Percentiles rank a stretch among this genome's conserved stretches.
Conservation (phyloP, 2,797 vertebrate genomes). For the Lepus oiostolus region DNA sequence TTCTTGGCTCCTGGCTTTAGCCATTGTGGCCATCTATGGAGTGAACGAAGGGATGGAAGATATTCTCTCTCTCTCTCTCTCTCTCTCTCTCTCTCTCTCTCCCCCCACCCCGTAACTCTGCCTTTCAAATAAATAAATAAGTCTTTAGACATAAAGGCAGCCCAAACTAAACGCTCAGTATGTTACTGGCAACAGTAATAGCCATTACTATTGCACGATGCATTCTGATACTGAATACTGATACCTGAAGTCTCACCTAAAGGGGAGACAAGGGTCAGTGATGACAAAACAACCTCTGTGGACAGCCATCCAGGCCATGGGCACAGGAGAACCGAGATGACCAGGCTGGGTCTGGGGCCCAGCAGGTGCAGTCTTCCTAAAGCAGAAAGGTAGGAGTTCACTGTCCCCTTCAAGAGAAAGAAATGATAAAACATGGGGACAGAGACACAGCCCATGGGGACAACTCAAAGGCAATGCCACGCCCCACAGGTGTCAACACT, state of each 20-base stretch:
- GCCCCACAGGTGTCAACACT: not conserved
- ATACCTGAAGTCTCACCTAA: not conserved
- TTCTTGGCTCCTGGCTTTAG: no score
- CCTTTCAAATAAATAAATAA: no score
- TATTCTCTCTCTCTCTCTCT: no score
- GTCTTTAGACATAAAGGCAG: not conserved
- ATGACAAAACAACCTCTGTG: not conserved
- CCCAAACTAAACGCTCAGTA: not conserved
- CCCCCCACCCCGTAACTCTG: no score
- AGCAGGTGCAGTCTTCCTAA: not conserved
- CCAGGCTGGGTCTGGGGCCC: rapidly evolving
- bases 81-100: no score
- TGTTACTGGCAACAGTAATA: not conserved
- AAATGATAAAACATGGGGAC: not conserved
- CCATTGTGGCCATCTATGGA: no score
- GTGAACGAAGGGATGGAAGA: no score
- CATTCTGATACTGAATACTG: not conserved
- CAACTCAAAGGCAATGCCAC: not conserved
- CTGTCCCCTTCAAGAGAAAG: not conserved
- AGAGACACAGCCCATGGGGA: not conserved
- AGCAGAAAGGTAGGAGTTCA: not conserved
- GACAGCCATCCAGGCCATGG: not conserved
- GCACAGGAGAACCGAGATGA: not conserved
- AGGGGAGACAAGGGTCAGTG: not conserved
- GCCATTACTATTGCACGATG: not conserved